These are phyloP conservation scores for Alca torda DNA, from an alignment of 2,797 vertebrate species.

Conservation along the genomic window DNA sequence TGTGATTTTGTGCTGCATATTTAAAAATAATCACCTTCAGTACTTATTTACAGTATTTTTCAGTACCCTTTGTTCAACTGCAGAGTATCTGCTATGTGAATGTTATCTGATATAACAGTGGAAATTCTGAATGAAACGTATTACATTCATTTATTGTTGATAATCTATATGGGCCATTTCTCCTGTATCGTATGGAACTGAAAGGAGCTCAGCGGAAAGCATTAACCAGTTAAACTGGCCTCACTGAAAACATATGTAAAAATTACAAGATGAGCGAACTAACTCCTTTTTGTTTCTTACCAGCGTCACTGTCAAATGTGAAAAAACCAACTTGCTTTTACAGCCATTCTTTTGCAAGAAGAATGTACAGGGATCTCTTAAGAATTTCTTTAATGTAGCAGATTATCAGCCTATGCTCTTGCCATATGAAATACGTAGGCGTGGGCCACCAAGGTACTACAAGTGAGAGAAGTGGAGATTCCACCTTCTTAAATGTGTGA, in stretches of 20 bases:
- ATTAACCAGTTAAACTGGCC: neutral
- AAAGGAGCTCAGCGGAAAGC: neutral
- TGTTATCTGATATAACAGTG: neutral
- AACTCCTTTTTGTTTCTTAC: neutral
- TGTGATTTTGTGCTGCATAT: neutral
- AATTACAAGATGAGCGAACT: neutral
- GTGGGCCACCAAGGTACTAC: neutral
- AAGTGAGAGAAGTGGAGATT: neutral
- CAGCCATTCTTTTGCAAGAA: neutral
- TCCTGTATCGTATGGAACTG: neutral
- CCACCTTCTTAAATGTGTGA: neutral
- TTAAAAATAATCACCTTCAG: neutral
- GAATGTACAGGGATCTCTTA: neutral
- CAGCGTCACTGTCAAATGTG: neutral
- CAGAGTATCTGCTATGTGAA: neutral
- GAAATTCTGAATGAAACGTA: neutral
- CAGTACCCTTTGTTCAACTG: neutral
- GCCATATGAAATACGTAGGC: accelerated
- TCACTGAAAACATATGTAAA: neutral
- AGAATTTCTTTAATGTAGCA: neutral
- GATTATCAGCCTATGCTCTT: neutral
- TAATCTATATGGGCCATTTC: neutral
- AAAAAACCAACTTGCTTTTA: neutral
- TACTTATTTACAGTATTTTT: neutral
- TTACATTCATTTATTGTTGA: neutral